Conservation (phyloP, 2,797 vertebrate genomes). For the Tapera naevia region DNA sequence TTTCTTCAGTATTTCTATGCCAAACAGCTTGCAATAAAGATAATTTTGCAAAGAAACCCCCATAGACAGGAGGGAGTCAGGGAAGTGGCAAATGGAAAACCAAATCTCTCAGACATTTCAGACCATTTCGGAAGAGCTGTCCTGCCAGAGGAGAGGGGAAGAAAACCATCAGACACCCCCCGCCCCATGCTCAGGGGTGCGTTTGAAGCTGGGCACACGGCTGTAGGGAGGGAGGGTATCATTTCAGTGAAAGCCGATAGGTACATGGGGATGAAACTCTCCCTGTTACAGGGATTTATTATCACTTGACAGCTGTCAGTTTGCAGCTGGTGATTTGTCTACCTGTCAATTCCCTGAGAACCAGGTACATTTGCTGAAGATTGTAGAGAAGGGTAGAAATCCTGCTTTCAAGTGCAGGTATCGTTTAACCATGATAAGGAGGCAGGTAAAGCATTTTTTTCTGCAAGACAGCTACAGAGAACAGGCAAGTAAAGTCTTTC, state of each 20-base stretch:
- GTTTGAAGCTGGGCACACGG: conserved; percentile 29
- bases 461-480: conserved; percentile 12
- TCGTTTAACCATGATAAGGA: conserved; percentile 56
- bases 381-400: conserved; percentile 29
- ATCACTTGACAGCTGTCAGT: conserved; percentile 57
- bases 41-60: background rate
- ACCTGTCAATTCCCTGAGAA: conserved; percentile 63
- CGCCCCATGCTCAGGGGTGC: background rate
- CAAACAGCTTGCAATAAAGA: background rate
- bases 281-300: conserved; percentile 50
- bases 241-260: conserved; percentile 57
- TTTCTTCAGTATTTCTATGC: background rate
- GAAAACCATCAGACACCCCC: background rate
- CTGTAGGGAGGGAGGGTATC: conserved; percentile 1
- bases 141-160: background rate
- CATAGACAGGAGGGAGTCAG: background rate
- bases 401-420: conserved; percentile 25
- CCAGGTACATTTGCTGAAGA: conserved; percentile 46
- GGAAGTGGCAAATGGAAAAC: background rate
- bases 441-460: conserved; percentile 42
- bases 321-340: conserved; percentile 62
- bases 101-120: background rate
- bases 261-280: background rate
- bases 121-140: background rate
- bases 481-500: conserved; percentile 49